These are phyloP conservation scores for Euura saliciscinereae DNA, from an alignment of 1,140 invertebrate genomes.

Conservation along the genomic window DNA sequence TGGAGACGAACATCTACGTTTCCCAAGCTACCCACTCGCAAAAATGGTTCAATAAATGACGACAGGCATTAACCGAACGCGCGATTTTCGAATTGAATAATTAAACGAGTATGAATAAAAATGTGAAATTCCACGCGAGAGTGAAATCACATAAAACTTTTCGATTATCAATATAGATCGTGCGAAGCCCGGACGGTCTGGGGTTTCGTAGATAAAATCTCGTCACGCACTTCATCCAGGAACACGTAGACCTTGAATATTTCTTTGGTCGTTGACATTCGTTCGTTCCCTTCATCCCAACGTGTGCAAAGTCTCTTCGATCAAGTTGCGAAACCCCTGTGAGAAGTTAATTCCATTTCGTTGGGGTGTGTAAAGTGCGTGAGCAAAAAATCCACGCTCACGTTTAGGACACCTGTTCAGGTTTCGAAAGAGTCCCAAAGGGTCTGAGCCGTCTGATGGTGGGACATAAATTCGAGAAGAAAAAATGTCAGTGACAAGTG, in stretches of 20 bases:
- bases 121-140: not conserved
- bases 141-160: not conserved
- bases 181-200: not conserved
- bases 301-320: not conserved
- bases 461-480: not conserved
- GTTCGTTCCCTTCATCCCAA: not conserved
- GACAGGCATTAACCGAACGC: too few species aligned
- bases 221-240: not conserved
- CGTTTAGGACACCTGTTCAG: constrained; percentile 1
- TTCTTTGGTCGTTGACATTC: not conserved
- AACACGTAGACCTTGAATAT: not conserved
- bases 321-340: not conserved
- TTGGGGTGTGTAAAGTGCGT: not conserved
- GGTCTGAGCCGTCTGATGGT: not conserved
- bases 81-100: too few species aligned
- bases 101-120: too few species aligned
- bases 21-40: too few species aligned
- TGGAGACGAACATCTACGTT: too few species aligned
- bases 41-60: too few species aligned
- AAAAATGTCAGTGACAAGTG: not conserved
- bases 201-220: not conserved
- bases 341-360: not conserved
- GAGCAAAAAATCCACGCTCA: not conserved
- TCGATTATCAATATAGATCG: not conserved
- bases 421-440: not conserved